Evolutionary conservation across 2,888 invertebrate species (phyloP).

Genomic region (Muscina levida): DNA sequence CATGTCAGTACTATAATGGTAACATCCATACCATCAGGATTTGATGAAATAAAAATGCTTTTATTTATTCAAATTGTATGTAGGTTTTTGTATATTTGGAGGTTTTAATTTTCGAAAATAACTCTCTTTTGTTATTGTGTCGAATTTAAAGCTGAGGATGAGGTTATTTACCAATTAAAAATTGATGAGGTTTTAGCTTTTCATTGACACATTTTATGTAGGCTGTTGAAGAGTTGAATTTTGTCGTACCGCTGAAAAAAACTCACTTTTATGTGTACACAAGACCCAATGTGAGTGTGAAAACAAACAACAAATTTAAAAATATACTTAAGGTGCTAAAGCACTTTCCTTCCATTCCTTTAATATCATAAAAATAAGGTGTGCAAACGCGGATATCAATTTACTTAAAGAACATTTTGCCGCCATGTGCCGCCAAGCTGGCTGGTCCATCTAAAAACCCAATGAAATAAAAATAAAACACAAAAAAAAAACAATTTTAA

Average conservation of each 20-base stretch:
- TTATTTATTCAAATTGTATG: no score
- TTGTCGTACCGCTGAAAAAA: constrained; percentile 43
- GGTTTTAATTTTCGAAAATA: constrained; percentile 41
- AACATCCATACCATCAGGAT: no score
- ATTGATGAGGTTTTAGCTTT: constrained; percentile 66
- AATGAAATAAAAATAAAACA: constrained; percentile 13
- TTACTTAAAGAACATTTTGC: constrained; percentile 57
- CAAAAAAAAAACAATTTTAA: constrained; percentile 36
- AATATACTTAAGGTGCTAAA: constrained; percentile 40
- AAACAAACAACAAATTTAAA: constrained; percentile 22
- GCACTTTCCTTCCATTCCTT: constrained; percentile 19
- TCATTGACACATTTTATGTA: constrained; percentile 65
- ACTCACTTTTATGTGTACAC: constrained; percentile 43
- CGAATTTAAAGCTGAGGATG: no score
- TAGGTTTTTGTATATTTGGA: constrained; percentile 39
- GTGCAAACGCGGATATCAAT: constrained; percentile 53
- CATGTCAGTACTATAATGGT: no score
- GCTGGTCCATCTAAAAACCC: constrained; percentile 51
- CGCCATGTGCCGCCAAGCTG: constrained; percentile 66
- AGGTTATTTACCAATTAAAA: no score
- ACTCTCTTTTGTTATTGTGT: constrained; percentile 41
- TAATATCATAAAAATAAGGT: not conserved
- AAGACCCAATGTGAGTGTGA: constrained; percentile 27
- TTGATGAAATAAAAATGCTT: no score
- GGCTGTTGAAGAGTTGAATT: constrained; percentile 61